Base-by-base conservation (phyloP, 2,888 invertebrate genomes). In the Chelonus formosanus region DNA sequence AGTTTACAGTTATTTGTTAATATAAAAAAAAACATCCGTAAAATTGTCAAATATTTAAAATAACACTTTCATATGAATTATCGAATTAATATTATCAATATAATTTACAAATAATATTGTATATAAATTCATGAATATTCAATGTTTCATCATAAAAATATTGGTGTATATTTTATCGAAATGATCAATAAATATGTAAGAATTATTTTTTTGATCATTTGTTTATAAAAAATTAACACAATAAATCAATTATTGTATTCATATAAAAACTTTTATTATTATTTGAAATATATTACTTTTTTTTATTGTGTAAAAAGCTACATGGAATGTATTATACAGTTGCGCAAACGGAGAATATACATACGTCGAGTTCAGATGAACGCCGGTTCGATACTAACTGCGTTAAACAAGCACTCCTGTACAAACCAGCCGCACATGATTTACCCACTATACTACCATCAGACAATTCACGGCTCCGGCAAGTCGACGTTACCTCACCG, bases 371-470 rank as follows among this genome's bases (percentile, higher is more conserved):
- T 67, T 76, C 65, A 69, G 68, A 72, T 78, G 76, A 78, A 73
- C 76, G 84, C 83, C 81, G 80, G 81, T 84, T 84, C 84, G 82
- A 84, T 84, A 84, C 84, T 84, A 80, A 69, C 72, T 72, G 36
- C 50, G 40, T 54, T 61, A 32, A 44, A 57, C 62, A 62, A 63
- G 60, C 63, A 63, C 57, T 47, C 50, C 45, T 53, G 10, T 53
- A 53, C 53, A 10, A 36, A 65, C 57, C 55, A 59, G 57, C 32
- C 58, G 35, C 59, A 63, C 61, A 36, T 48, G 40, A 45, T 52
- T 50, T 50, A 5, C 53, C 44, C 61, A 58, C 68, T 65, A 63
- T 71, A 62, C 66, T 73, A 68, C 67, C 71, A 67, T 59, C 70
- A 69, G 70, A 68, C 69, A 65, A 68, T 69, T 74, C 68, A 70